phyloP scores from a whole-genome alignment of 1,140 invertebrate genomes.

The Aporrectodea caliginosa region DNA sequence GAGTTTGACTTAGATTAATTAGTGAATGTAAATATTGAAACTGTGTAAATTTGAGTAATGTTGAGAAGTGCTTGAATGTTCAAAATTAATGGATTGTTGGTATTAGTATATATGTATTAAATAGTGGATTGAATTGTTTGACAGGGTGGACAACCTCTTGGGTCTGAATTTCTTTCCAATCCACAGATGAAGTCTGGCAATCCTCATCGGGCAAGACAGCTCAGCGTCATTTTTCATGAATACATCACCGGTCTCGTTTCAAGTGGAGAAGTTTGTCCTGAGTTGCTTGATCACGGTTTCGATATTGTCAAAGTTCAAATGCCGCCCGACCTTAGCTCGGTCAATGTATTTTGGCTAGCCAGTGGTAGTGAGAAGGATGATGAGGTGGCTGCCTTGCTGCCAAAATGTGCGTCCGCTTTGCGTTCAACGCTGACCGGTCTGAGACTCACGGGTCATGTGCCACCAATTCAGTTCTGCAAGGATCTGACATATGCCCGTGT shows the following conservation, averaged over 20 bases:
- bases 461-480: constrained; percentile 20
- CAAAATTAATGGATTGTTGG: too few species aligned
- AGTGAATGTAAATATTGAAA: background rate
- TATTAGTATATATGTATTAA: background rate
- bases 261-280: constrained; percentile 19
- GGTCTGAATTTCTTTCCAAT: background rate
- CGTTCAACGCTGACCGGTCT: constrained; percentile 1
- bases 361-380: background rate
- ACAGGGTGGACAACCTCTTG: background rate
- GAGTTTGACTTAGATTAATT: background rate
- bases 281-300: constrained; percentile 5
- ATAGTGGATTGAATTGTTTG: background rate
- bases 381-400: background rate
- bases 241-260: constrained; percentile 11
- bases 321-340: constrained; percentile 5
- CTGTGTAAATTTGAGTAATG: background rate
- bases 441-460: constrained; percentile 1
- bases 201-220: background rate
- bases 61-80: too few species aligned
- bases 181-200: background rate
- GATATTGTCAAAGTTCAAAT: constrained; percentile 2
- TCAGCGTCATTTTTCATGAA: constrained; percentile 12
- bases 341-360: constrained; percentile 15
- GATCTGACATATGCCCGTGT: background rate
- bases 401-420: background rate